Evolutionary conservation across 2,113 vertebrate species (phyloP).

Genomic region (Halichoeres trimaculatus): DNA sequence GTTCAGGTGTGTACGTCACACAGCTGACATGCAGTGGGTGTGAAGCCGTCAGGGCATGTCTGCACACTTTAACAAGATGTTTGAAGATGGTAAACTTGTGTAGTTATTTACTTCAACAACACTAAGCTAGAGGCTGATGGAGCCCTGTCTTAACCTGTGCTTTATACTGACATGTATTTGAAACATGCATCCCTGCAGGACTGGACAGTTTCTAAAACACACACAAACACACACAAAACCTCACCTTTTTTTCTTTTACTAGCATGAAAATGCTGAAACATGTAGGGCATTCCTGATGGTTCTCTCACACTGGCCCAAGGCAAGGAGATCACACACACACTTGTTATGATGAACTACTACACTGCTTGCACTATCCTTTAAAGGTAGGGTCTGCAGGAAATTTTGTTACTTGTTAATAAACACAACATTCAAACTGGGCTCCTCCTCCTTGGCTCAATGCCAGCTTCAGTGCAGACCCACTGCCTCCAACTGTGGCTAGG

Average conservation of each 20-base stretch:
- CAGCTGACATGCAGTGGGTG: constrained; percentile 10
- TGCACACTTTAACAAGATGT: constrained; percentile 34
- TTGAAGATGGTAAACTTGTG: constrained; percentile 18
- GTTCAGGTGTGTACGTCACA: constrained; percentile 9
- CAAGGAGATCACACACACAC: constrained; percentile 1
- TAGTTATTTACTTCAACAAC: not conserved
- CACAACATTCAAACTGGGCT: no score
- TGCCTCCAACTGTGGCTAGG: no score
- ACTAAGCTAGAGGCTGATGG: not conserved
- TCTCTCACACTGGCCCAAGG: constrained; percentile 11
- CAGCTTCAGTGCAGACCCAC: no score
- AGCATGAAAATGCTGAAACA: constrained; percentile 7
- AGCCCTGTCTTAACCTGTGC: constrained; percentile 45
- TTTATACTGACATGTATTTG: not conserved
- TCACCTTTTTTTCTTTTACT: not conserved
- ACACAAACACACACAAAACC: constrained; percentile 5
- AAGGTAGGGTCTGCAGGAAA: no score
- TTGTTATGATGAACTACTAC: not conserved
- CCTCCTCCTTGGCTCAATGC: no score
- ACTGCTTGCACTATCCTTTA: not conserved
- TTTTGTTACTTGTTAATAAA: no score
- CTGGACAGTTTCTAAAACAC: not conserved
- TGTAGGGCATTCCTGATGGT: constrained; percentile 6
- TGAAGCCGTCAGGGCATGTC: constrained; percentile 46
- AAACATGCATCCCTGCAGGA: not conserved